These are phyloP conservation scores for Drosophila mayaguana DNA, from an alignment of 2,888 invertebrate genomes.

Conservation along the genomic window DNA sequence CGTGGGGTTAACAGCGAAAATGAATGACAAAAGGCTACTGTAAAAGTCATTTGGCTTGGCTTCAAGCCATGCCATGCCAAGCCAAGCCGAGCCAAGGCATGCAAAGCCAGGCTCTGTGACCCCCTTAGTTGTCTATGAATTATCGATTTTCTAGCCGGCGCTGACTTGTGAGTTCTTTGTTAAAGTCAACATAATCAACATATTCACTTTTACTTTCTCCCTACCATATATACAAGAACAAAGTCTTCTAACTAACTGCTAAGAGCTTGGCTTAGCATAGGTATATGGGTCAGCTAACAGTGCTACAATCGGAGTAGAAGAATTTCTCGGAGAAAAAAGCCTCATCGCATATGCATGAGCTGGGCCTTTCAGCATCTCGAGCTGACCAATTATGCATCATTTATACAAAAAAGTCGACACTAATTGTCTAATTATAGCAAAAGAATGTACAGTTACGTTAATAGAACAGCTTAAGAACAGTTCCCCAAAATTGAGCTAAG, in stretches of 20 bases:
- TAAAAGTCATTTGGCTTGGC: conserved; percentile 46
- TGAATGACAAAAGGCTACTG: conserved; percentile 79
- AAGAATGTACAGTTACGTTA: conserved; percentile 64
- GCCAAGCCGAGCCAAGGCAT: conserved; percentile 3
- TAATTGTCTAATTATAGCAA: conserved; percentile 58
- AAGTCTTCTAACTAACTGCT: conserved; percentile 8
- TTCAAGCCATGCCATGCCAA: too few relatives aligned
- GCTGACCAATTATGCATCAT: conserved; percentile 58
- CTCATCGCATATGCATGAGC: conserved; percentile 72
- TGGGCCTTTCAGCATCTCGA: conserved; percentile 20
- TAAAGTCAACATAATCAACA: conserved; percentile 17
- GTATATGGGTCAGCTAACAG: conserved; percentile 70
- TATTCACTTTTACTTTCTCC: conserved; percentile 71
- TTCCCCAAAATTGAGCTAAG: conserved; percentile 14
- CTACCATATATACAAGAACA: conserved; percentile 39
- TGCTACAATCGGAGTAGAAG: conserved; percentile 36
- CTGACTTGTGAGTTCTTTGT: conserved; percentile 56
- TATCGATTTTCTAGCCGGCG: conserved; percentile 56
- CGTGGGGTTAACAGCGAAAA: conserved; percentile 54
- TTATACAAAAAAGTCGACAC: conserved; percentile 36
- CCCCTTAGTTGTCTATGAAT: conserved; percentile 56
- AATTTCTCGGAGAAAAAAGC: conserved; percentile 42
- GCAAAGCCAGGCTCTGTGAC: conserved; percentile 42
- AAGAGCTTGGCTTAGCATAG: conserved; percentile 1
- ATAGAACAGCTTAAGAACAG: conserved; percentile 41